A percentile compares a stretch with the other conserved stretches of the same genome.
These are phyloP conservation scores for Drosophila anceps DNA, from an alignment of 2,888 invertebrate genomes.

Conservation along the genomic window DNA sequence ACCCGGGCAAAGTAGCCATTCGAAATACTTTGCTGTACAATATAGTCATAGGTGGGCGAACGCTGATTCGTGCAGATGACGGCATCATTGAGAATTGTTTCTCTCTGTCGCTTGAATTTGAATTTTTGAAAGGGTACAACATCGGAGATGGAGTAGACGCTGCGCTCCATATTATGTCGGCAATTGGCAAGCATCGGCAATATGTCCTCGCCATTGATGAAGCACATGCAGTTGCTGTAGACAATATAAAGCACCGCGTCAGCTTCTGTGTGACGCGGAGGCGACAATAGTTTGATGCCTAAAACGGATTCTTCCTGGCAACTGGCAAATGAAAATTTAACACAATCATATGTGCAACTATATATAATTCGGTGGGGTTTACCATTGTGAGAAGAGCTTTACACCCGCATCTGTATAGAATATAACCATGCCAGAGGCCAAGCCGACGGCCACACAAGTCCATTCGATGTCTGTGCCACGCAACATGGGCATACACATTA, in stretches of 20 bases:
- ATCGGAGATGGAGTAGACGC: constrained; percentile 73
- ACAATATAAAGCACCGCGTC: constrained; percentile 84
- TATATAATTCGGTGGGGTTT: neutral
- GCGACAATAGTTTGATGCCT: constrained; percentile 91
- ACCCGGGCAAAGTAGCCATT: constrained; percentile 86
- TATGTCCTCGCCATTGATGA: constrained; percentile 90
- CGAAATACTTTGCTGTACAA: constrained; percentile 87
- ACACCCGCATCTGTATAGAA: constrained; percentile 96
- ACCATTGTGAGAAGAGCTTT: constrained; percentile 91
- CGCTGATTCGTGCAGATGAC: constrained; percentile 90
- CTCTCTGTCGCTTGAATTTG: constrained; percentile 92
- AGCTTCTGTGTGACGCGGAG: constrained; percentile 77
- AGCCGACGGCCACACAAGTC: constrained; percentile 96
- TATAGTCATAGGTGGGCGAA: constrained; percentile 91
- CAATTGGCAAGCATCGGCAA: constrained; percentile 91
- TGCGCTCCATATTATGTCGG: constrained; percentile 88
- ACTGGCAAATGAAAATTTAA: constrained; percentile 34
- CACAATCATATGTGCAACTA: neutral
- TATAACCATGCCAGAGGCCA: constrained; percentile 92
- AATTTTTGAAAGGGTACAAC: constrained; percentile 92
- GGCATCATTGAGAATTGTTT: constrained; percentile 90
- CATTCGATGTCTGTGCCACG: constrained; percentile 91
- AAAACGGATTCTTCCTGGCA: constrained; percentile 93
- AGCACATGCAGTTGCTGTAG: constrained; percentile 90
- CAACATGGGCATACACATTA: constrained; percentile 86